Evolutionary conservation across 2,113 vertebrate species (phyloP), one percentile per base, ranked within the genome.

Genomic region (Motacilla tschutschensis): DNA sequence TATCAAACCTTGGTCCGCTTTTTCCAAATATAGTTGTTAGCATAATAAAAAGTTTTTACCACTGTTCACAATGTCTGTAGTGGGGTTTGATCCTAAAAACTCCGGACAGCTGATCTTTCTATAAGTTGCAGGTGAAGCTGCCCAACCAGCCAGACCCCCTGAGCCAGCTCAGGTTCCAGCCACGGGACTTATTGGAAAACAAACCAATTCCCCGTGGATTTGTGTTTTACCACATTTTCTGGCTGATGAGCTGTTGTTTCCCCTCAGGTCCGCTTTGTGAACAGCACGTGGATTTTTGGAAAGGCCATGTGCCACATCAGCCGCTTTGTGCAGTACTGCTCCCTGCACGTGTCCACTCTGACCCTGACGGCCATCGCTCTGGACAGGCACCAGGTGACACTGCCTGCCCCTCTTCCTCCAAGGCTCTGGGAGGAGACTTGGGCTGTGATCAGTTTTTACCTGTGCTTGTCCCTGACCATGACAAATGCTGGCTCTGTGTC

Each of bases 231-330:
- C 9, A 3, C 2, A 1, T 44, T 25, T 77, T 31, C 24, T 60
- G 48, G 11, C 63, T 59, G 40, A 21, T 82, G 29, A 20, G 62
- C 35, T 26, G 16, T n/a, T 38, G 15, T 14, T 40, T 58, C 36
- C 48, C 31, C 28, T 20, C 66, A 96, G 96, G 95, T 95, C 22
- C 92, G 88, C 14, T 96, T 97, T 84, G 92, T 96, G 79, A 90
- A 94, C 90, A 96, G 95, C 94, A 93, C 95, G 0, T 96, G 95
- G 96, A 1, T 96, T 12, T 97, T 96, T 59, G 95, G 96, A 2
- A 95, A 92, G 84, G 77, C 89, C 67, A 95, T 95, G 95, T 97
- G 96, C n/a, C 94, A 97, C 35, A 5, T 96, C 85, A 96, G 96
- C 90, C 85, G 90, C 71, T 96, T 97, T 0, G 95, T 92, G 54